phyloP scores from a whole-genome alignment of 1,140 invertebrate genomes.

The Orchesella cincta region DNA sequence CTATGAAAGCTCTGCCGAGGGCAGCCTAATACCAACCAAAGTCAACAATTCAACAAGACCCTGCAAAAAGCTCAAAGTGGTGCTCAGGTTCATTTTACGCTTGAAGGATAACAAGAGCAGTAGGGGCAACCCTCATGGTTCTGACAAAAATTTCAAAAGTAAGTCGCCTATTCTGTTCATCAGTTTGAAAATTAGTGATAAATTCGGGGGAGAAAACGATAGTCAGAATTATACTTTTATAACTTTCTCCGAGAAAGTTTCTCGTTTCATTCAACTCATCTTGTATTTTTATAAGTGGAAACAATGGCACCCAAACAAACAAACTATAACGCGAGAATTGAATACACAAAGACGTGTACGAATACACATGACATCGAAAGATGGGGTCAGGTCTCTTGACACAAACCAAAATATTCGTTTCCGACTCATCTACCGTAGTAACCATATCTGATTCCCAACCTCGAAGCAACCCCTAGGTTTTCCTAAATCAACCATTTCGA shows the following conservation, averaged over 20 bases:
- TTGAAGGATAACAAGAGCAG: slow-evolving; percentile 2
- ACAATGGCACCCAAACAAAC: background rate
- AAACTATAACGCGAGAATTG: background rate
- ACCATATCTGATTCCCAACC: background rate
- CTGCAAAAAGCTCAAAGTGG: slow-evolving; percentile 17
- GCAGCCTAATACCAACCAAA: slow-evolving; percentile 2
- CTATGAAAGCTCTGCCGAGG: background rate
- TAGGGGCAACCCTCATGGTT: background rate
- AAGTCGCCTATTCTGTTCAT: background rate
- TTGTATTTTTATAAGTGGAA: background rate
- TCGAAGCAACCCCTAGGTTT: too few species aligned
- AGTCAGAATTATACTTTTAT: too few species aligned
- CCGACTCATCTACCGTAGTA: background rate
- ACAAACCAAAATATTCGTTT: background rate
- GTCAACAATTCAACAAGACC: background rate
- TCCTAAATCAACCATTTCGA: background rate
- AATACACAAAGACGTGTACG: background rate
- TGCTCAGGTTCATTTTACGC: slow-evolving; percentile 35
- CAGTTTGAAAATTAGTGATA: background rate
- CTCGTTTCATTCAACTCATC: too few species aligned
- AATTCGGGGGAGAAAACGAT: background rate
- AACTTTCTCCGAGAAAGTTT: too few species aligned
- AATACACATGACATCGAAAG: slow-evolving; percentile 2
- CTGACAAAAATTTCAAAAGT: background rate
- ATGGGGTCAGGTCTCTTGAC: background rate